A percentile compares a stretch with the other conserved stretches of the same genome.
Conservation (phyloP, 2,113 vertebrate genomes). For the Mus spicilegus region DNA sequence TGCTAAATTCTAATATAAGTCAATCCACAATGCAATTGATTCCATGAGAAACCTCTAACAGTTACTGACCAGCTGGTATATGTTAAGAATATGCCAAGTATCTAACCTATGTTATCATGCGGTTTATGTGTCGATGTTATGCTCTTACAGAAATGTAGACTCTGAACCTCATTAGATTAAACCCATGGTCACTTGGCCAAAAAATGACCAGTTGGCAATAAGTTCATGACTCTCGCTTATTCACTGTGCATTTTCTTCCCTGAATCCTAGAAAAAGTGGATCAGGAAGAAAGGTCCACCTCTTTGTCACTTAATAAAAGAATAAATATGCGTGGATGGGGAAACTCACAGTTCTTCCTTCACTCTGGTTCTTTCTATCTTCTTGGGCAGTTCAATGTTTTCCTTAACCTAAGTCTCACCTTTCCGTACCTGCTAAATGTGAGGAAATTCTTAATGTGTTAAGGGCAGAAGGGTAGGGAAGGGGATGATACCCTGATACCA, state of each 20-base stretch:
- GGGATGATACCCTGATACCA: not conserved
- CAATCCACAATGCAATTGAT: not conserved
- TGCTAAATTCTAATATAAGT: not conserved
- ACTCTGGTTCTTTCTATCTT: not conserved
- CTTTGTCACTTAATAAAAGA: not conserved
- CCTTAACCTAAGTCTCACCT: not conserved
- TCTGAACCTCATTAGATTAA: conserved; percentile 17
- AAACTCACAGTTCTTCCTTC: not conserved
- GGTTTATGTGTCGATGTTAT: not conserved
- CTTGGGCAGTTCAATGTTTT: not conserved
- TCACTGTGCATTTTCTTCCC: not conserved
- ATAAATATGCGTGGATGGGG: not conserved
- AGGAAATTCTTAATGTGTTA: not conserved
- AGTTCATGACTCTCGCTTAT: not conserved
- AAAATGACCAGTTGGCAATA: not conserved
- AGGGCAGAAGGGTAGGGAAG: not conserved
- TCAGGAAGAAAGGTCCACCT: not conserved
- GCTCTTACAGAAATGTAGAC: conserved; percentile 22
- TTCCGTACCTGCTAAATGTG: not conserved
- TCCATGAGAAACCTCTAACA: not conserved
- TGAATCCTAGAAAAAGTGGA: not conserved
- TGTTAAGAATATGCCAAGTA: not conserved
- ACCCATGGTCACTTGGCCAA: not conserved
- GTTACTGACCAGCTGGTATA: not conserved
- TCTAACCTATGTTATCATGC: conserved; percentile 15